Base-by-base conservation (phyloP, 1,140 invertebrate genomes). In the Ceratina calcarata region DNA sequence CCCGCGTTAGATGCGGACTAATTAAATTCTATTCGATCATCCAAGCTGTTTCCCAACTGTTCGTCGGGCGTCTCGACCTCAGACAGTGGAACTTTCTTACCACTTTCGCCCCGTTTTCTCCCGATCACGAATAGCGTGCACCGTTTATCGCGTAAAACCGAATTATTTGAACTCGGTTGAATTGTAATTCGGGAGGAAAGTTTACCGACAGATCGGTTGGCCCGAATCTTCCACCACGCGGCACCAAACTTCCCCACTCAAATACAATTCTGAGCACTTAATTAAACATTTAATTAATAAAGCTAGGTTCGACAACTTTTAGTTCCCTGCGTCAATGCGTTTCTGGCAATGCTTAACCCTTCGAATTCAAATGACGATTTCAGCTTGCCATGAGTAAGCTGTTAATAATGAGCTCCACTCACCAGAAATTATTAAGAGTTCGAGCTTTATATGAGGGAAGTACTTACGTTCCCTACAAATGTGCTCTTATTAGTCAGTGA, bases 1-100 rank as follows among this genome's bases (percentile, higher is more conserved):
- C 68, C 60, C 60, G 37, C 32, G n/a, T 15, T 22, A 37, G 37
- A 37, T 51, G 37, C 24, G 65, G 7, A 20, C 3, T 51, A 60
- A 78, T 70, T 62, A 55, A 78, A 70, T 78, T 61, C 57, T 22
- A 22, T 60, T 20, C 15, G 8, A 78, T 70, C 57, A 65, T 53
- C n/a, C 22, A 24, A n/a, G 37, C n/a, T 53, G 10, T 60, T 78
- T 22, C 45, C 57, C 2, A 20, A 53, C 24, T 51, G 8, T 53
- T 53, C 58, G 8, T 8, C 37, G 20, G 55, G 2, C 58, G 67
- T 69, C 49, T 0, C 13, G 37, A 27, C 10, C 20, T 37, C 24
- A 61, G 53, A 27, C 22, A 70, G 8, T n/a, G 13, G 32, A 78
- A 78, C 49, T 62, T 62, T 24, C 22, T 45, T 8, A 1, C n/a